Percentiles rank a stretch among this genome's conserved stretches.
These are phyloP conservation scores for Seriola aureovittata DNA, from an alignment of 2,113 vertebrate species.

Conservation along the genomic window DNA sequence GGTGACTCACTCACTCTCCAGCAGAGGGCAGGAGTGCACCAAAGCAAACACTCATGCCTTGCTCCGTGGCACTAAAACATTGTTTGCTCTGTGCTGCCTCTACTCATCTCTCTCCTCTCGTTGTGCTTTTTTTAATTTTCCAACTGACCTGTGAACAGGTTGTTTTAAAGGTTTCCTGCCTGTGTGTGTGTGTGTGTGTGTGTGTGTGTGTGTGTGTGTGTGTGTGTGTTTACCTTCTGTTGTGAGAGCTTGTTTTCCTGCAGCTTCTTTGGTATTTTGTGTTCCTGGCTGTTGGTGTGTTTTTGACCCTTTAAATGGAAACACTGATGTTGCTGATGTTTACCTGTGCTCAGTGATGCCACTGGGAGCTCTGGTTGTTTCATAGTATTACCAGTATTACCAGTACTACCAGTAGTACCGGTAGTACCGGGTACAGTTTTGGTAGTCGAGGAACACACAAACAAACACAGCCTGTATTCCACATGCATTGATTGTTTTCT, in stretches of 20 bases:
- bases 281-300: slow-evolving; percentile 79
- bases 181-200: slow-evolving; percentile 30
- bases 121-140: slow-evolving; percentile 70
- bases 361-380: slow-evolving; percentile 60
- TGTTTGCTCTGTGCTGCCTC: slow-evolving; percentile 74
- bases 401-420: not conserved
- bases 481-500: no score
- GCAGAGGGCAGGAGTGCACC: slow-evolving; percentile 76
- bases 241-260: slow-evolving; percentile 65
- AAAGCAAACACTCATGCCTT: slow-evolving; percentile 72
- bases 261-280: slow-evolving; percentile 76
- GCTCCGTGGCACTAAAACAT: slow-evolving; percentile 76
- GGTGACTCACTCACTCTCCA: slow-evolving; percentile 66
- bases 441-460: no score
- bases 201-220: slow-evolving; percentile 24
- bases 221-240: slow-evolving; percentile 49
- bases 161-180: slow-evolving; percentile 49
- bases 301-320: slow-evolving; percentile 59
- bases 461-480: no score
- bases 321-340: slow-evolving; percentile 1
- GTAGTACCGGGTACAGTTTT: no score
- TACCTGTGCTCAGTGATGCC: slow-evolving; percentile 55
- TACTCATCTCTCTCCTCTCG: slow-evolving; percentile 69
- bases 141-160: slow-evolving; percentile 62
- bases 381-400: not conserved